phyloP scores from a whole-genome alignment of 2,113 vertebrate species.

The Perccottus glenii region DNA sequence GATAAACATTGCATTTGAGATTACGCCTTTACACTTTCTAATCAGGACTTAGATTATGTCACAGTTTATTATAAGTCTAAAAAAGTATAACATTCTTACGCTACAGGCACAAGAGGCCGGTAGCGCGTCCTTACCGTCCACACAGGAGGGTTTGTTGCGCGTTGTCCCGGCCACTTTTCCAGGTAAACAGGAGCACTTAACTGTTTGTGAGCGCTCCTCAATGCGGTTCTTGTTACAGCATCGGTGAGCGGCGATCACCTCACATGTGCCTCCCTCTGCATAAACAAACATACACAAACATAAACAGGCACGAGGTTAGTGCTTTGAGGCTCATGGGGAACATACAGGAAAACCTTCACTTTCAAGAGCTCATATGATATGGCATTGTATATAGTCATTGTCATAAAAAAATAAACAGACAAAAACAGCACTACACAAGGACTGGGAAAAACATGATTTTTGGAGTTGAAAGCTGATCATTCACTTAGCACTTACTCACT shows the following conservation, averaged over 20 bases:
- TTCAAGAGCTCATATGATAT: neutral
- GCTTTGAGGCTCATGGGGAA: constrained; percentile 5
- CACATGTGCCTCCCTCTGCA: constrained; percentile 97
- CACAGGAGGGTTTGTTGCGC: constrained; percentile 97
- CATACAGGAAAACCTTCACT: neutral
- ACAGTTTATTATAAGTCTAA: too few relatives aligned
- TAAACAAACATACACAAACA: constrained; percentile 60
- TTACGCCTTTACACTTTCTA: too few relatives aligned
- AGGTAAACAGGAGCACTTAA: constrained; percentile 99
- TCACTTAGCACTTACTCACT: constrained; percentile 48
- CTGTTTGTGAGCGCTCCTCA: constrained; percentile 97
- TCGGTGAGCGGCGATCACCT: constrained; percentile 98
- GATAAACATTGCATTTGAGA: too few relatives aligned
- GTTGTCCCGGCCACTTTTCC: constrained; percentile 99
- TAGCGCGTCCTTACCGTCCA: constrained; percentile 87
- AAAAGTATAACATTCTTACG: too few relatives aligned
- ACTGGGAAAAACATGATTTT: neutral
- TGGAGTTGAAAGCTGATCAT: constrained; percentile 17
- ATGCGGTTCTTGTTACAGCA: constrained; percentile 99
- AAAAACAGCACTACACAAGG: constrained; percentile 11
- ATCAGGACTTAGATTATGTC: too few relatives aligned
- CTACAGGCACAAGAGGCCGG: neutral
- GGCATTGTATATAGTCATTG: neutral
- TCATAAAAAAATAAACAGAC: neutral
- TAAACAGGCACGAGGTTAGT: constrained; percentile 7